Conservation (phyloP, 2,113 vertebrate genomes). For the Xerus inauris region DNA sequence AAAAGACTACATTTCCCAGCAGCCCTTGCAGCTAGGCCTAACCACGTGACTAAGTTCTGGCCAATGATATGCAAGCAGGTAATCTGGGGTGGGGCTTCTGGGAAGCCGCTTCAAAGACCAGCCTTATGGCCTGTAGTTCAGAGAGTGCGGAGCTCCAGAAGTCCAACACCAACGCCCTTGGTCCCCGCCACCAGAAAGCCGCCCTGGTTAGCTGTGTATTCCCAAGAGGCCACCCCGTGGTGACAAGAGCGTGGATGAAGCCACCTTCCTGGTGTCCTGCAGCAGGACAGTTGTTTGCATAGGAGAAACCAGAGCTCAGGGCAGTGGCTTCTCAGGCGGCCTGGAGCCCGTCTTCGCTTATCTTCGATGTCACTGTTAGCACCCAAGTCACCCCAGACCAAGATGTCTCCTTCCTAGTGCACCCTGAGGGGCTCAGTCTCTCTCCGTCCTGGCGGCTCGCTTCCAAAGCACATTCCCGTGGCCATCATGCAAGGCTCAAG, state of each 20-base stretch:
- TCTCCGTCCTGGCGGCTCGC: not conserved
- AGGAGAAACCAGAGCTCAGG: not conserved
- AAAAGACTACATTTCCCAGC: constrained; percentile 6
- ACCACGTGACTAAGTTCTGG: not conserved
- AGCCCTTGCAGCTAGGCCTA: constrained; percentile 26
- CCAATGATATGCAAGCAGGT: not conserved
- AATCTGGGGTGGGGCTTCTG: not conserved
- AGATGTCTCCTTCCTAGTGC: not conserved
- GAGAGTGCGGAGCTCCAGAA: not conserved
- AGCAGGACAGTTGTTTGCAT: not conserved
- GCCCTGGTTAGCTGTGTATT: not conserved
- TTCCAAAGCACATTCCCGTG: not conserved
- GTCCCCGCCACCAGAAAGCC: not conserved
- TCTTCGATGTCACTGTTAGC: not conserved
- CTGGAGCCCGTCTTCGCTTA: too few species aligned
- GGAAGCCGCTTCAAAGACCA: not conserved
- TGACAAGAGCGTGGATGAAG: not conserved
- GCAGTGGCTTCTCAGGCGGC: not conserved
- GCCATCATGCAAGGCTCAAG: not conserved
- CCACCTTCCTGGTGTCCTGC: not conserved
- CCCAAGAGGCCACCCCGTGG: not conserved
- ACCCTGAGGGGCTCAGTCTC: not conserved
- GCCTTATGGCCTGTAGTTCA: not conserved
- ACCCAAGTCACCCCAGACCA: not conserved
- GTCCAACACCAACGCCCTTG: not conserved